Percentiles rank a stretch among this genome's conserved stretches.
phyloP scores from a whole-genome alignment of 2,113 vertebrate genomes.

The Poecile atricapillus region DNA sequence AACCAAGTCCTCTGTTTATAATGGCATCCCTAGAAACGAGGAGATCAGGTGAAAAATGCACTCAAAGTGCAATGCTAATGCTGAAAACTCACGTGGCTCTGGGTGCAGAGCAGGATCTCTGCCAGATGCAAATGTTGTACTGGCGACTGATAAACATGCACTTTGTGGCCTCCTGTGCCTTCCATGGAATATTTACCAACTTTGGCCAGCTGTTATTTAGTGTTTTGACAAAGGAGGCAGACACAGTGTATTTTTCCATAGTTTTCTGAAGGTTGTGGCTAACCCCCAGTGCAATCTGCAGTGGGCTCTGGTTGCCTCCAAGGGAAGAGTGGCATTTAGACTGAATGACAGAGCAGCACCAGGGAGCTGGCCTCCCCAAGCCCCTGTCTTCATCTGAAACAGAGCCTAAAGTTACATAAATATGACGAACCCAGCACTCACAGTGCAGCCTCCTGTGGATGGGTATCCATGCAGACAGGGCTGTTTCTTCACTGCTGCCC shows the following conservation, averaged over 20 bases:
- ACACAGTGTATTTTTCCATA: background rate
- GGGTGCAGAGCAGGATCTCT: background rate
- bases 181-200: background rate
- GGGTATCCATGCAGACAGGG: background rate
- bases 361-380: background rate
- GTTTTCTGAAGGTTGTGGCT: background rate
- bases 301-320: background rate
- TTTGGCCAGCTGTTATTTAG: background rate
- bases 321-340: background rate
- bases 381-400: background rate
- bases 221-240: background rate
- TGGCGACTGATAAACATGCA: background rate
- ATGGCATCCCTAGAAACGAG: slow-evolving; percentile 30
- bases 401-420: background rate
- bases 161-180: background rate
- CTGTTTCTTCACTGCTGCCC: background rate
- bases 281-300: background rate
- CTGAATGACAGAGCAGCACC: background rate
- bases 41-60: background rate
- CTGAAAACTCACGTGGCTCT: background rate
- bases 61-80: background rate
- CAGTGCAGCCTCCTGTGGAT: background rate
- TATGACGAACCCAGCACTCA: fast-evolving
- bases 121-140: background rate
- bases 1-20: background rate